Base-by-base conservation (phyloP, 2,113 vertebrate genomes). In the Aramus guarauna region DNA sequence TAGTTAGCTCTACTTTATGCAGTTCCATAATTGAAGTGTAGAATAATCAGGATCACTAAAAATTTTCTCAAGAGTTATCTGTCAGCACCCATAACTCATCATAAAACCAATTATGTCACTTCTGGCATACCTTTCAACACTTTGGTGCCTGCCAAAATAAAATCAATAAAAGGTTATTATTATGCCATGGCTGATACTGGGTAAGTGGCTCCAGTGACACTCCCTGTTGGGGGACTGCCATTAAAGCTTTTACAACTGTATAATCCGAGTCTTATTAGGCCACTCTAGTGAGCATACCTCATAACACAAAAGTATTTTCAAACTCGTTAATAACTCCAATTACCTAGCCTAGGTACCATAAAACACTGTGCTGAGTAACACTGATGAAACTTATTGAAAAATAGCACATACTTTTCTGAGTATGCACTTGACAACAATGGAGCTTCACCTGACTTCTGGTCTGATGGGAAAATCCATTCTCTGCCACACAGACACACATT, bases 41-140 rank as follows among this genome's bases (percentile, higher is more conserved):
- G 67, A 85, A 88, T 85, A 88, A 93, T 95, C 62, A 88, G 39
- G 27, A 59, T 86, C 92, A 56, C 47, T 59, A 77, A 90, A 63
- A 74, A 95, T 85, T 92, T 93, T 74, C 82, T 86, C 75, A 80
- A 59, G 88, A 86, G 67, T 50, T 85, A 45, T 41, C 67, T 83
- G 75, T 94, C 90, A 96, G 75, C 68, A 84, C 23, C 78, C 50
- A 67, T 74, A 95, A 90, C 58, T 90, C 92, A 77, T 85, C 76
- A 73, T 20, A 74, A 90, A 93, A 45, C 29, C 37, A 80, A 88
- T 80, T 59, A 79, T 85, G 82, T 62, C 87, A 74, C 50, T 94
- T 92, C 32, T 96, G 88, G 85, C 8, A 4, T 66, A 60, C 48
- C 62, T 77, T 90, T 93, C 81, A 69, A 69, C 75, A 66, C 77